Evolutionary conservation across 2,797 vertebrate genomes (phyloP).

Genomic region (Vultur gryphus): DNA sequence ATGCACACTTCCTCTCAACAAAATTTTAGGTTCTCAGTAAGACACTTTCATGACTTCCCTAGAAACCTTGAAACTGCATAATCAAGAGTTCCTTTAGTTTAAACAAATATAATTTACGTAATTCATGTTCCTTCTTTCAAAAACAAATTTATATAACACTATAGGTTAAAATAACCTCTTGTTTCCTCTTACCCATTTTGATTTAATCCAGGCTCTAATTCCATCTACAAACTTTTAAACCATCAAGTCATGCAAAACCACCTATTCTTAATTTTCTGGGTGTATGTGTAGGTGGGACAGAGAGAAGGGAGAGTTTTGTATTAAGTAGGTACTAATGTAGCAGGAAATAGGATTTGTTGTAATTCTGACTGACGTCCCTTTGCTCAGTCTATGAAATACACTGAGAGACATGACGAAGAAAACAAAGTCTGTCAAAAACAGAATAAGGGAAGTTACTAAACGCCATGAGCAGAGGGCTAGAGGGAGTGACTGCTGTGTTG

Average conservation of each 20-base stretch:
- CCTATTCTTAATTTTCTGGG: neutral
- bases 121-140: neutral
- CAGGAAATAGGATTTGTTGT: neutral
- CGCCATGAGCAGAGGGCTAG: neutral
- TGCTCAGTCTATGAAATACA: neutral
- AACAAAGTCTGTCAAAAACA: neutral
- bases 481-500: neutral
- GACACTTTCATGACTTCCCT: neutral
- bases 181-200: neutral
- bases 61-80: neutral
- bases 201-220: neutral
- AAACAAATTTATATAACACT: neutral
- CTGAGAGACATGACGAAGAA: neutral
- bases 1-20: neutral
- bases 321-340: neutral
- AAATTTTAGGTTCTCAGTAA: neutral
- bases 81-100: neutral
- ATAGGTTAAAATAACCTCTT: neutral
- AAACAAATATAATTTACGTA: neutral
- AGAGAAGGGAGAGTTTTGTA: neutral
- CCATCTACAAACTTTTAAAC: neutral
- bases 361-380: neutral
- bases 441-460: neutral
- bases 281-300: neutral
- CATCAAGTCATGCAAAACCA: neutral